Evolutionary conservation across 1,140 invertebrate genomes (phyloP).

Genomic region (Neodiprion pinetum): DNA sequence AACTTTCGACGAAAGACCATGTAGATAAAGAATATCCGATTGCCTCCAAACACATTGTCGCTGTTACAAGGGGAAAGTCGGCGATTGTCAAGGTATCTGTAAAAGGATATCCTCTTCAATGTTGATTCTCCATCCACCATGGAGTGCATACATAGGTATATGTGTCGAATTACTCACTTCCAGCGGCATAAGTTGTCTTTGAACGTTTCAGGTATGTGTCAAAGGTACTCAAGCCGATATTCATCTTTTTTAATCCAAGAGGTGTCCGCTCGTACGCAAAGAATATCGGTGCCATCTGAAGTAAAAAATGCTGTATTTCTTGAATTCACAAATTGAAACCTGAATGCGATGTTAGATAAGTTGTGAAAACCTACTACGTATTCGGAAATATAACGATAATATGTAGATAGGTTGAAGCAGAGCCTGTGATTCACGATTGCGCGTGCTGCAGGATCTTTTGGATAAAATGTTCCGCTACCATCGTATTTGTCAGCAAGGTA

Average conservation of each 20-base stretch:
- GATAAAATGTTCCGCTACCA: constrained; percentile 71
- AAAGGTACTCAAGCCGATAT: constrained; percentile 71
- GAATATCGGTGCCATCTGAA: constrained; percentile 74
- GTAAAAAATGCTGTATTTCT: constrained; percentile 28
- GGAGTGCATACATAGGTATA: too few species aligned
- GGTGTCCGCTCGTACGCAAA: constrained; percentile 74
- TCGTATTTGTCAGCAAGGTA: constrained; percentile 79
- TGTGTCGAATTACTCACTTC: constrained; percentile 47
- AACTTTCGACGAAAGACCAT: constrained; percentile 64
- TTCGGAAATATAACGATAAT: constrained; percentile 74
- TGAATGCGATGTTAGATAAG: constrained; percentile 8
- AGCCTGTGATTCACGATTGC: constrained; percentile 78
- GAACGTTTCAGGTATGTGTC: constrained; percentile 69
- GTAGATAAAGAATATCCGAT: constrained; percentile 68
- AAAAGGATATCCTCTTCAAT: constrained; percentile 23
- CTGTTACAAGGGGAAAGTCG: constrained; percentile 73
- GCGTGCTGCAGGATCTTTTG: constrained; percentile 69
- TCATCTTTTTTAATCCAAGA: constrained; percentile 69
- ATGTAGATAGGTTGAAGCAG: constrained; percentile 77
- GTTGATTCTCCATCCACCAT: constrained; percentile 11
- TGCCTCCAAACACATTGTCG: constrained; percentile 75
- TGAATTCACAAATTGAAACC: constrained; percentile 18
- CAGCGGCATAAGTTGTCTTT: constrained; percentile 71
- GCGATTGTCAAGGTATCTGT: constrained; percentile 75
- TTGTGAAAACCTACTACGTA: constrained; percentile 64